These are phyloP conservation scores for Macaria liturata DNA, from an alignment of 2,888 invertebrate genomes.

Conservation along the genomic window DNA sequence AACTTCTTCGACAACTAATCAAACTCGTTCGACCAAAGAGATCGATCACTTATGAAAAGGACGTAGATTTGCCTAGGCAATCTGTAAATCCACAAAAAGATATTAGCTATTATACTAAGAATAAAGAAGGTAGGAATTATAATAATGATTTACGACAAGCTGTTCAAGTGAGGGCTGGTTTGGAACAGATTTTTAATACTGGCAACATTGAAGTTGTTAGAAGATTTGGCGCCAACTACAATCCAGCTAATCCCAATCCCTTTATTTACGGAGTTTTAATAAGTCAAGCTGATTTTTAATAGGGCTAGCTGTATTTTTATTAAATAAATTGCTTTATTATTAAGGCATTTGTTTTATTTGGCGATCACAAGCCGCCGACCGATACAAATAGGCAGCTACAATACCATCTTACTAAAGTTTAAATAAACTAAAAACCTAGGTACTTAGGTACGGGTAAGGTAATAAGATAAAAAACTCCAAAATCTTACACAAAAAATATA, in stretches of 20 bases:
- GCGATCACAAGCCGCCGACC: no score
- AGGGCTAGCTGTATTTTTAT: no score
- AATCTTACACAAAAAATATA: conserved; percentile 45
- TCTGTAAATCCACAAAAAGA: conserved; percentile 53
- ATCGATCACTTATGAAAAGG: conserved; percentile 39
- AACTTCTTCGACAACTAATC: conserved; percentile 4
- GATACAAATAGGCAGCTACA: no score
- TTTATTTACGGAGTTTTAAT: conserved; percentile 37
- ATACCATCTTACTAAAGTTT: no score
- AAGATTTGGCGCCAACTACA: conserved; percentile 60
- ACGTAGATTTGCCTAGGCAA: conserved; percentile 42
- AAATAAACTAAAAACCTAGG: no score
- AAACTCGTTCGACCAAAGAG: conserved; percentile 30
- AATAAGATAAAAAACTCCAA: conserved; percentile 14
- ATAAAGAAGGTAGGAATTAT: conserved; percentile 47
- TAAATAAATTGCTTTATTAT: no score
- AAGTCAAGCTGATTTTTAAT: conserved; percentile 38
- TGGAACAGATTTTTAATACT: conserved; percentile 51
- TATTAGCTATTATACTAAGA: conserved; percentile 62
- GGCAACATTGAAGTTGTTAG: conserved; percentile 55
- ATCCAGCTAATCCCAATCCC: conserved; percentile 47
- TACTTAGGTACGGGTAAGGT: no score
- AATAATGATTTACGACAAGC: conserved; percentile 47
- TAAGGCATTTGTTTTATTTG: no score
- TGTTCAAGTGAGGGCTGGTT: conserved; percentile 42